Base-by-base conservation (phyloP, 2,888 invertebrate species). In the Troglohyphantes excavatus region DNA sequence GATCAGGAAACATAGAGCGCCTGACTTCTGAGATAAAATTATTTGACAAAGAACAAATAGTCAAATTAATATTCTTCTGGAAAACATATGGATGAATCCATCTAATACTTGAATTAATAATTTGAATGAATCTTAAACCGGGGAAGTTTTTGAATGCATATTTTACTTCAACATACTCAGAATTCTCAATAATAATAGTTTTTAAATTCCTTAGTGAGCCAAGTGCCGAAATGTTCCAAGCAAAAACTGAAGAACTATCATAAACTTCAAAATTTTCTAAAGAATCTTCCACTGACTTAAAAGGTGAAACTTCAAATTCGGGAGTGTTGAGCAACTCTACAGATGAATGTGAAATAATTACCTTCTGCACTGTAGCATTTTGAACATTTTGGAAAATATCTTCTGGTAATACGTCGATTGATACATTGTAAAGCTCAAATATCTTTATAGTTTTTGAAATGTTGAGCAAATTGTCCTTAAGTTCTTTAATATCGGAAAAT, bases 191-290 rank as follows among this genome's bases (percentile, higher is more conserved):
- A 5, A 88, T 68, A 2, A 88, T 17, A 11, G 26, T 81, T 43
- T 73, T 11, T 29, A 88, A 43, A 33, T 59, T 59, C 6, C 27
- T 70, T 13, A 86, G 2, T 9, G 70, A 61, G 0, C 43, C 26
- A 43, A 86, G 61, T 6, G 67, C 63, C 2, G 87, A 63, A 19
- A 88, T 63, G 39, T 88, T 75, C 87, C 87, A 88, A 11, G 73
- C 87, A 81, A 88, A 88, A 26, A 75, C 53, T 33, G 27, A 53
- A 17, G 87, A 67, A 27, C 81, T 75, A 21, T 81, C 72, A 43
- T 88, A 81, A 67, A 88, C 43, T 81, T 88, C 87, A 39, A 88
- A 75, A 26, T 21, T 81, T n/a, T 88, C 59, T 19, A 88, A 29
- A 9, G 67, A 67, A 17, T 81, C 33, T 73, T 79, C 53, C 1